These are phyloP conservation scores for Parochlus steinenii DNA, from an alignment of 2,888 invertebrate genomes.

Conservation along the genomic window DNA sequence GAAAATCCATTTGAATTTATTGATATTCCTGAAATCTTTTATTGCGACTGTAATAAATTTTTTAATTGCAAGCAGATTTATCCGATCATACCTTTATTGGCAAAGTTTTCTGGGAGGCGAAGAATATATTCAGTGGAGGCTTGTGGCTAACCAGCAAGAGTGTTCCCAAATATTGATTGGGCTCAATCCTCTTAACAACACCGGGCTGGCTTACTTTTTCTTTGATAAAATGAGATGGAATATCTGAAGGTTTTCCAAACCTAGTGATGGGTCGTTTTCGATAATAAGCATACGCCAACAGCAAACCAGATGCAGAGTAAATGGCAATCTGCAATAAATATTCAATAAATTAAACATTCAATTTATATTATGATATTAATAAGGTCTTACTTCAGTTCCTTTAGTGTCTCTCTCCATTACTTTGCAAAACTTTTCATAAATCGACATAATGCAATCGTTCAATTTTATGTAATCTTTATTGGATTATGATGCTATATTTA, in stretches of 20 bases:
- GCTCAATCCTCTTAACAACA: constrained; percentile 34
- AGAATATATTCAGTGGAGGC: constrained; percentile 37
- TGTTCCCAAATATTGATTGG: constrained; percentile 30
- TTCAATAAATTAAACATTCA: background rate
- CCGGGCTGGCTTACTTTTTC: constrained; percentile 36
- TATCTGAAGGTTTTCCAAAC: constrained; percentile 39
- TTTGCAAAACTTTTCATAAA: too few relatives aligned
- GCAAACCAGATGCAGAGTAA: constrained; percentile 39
- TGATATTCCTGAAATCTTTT: constrained; percentile 35
- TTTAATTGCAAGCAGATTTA: background rate
- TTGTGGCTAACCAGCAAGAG: constrained; percentile 36
- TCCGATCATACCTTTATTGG: constrained; percentile 33
- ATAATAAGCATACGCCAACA: constrained; percentile 37
- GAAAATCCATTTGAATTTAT: constrained; percentile 37
- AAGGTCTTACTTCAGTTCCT: too few relatives aligned
- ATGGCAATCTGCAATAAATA: constrained; percentile 41
- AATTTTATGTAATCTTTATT: too few relatives aligned
- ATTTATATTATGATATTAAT: constrained; percentile 2
- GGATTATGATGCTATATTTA: too few relatives aligned
- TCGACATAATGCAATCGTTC: too few relatives aligned
- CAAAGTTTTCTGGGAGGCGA: constrained; percentile 20
- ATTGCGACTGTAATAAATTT: too few relatives aligned
- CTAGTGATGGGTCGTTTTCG: constrained; percentile 45
- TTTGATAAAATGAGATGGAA: constrained; percentile 39
- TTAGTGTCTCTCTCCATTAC: too few relatives aligned